A percentile compares a stretch with the other conserved stretches of the same genome.
Evolutionary conservation across 2,113 vertebrate genomes (phyloP).

Genomic region (Neotragus moschatus): DNA sequence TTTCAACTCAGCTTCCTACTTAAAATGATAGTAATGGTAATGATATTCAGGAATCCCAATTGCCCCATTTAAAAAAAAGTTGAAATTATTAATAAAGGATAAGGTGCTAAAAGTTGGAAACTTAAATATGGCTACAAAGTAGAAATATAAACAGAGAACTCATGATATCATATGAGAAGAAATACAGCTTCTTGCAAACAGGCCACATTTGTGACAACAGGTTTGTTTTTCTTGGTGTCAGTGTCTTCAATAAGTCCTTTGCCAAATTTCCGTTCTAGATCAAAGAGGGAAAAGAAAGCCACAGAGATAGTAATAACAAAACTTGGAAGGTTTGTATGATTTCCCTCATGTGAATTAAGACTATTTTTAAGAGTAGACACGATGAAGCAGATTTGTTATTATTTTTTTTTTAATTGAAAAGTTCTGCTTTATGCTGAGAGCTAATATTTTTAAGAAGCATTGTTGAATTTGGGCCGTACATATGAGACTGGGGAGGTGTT

Average conservation of each 20-base stretch:
- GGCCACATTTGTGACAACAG: not conserved
- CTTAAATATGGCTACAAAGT: not conserved
- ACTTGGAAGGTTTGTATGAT: constrained; percentile 26
- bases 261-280: constrained; percentile 64
- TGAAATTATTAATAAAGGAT: not conserved
- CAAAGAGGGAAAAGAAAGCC: constrained; percentile 48
- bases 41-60: not conserved
- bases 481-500: constrained; percentile 5
- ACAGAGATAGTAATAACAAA: constrained; percentile 58
- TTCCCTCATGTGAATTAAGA: constrained; percentile 63
- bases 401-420: constrained; percentile 64
- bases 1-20: not conserved
- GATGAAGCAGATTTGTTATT: constrained; percentile 18
- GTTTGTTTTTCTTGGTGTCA: not conserved
- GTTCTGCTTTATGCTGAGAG: constrained; percentile 71
- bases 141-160: not conserved
- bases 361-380: constrained; percentile 63
- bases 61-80: not conserved
- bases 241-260: constrained; percentile 40
- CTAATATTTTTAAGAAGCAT: constrained; percentile 73
- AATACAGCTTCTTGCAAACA: not conserved
- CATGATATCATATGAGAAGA: not conserved
- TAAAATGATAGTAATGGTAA: not conserved
- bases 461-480: constrained; percentile 27
- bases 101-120: not conserved